phyloP scores from a whole-genome alignment of 1,140 invertebrate genomes.

The Ephestia elutella region DNA sequence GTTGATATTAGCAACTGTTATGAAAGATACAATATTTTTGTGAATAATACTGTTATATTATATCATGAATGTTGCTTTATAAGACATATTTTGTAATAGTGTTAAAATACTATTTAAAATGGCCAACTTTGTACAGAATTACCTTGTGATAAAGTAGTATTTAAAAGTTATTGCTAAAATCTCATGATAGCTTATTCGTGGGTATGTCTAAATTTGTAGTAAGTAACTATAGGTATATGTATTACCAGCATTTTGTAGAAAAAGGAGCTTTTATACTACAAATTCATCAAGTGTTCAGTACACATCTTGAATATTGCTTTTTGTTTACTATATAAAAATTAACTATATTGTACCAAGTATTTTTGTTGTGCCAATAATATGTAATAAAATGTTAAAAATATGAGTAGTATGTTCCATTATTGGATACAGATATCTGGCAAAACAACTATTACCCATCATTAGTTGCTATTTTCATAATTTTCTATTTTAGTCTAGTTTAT shows the following conservation, averaged over 20 bases:
- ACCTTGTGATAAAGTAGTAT: conserved; percentile 11
- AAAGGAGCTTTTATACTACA: no score
- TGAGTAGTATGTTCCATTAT: no score
- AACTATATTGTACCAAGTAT: no score
- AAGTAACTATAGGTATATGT: no score
- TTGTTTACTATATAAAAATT: no score
- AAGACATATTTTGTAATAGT: background rate
- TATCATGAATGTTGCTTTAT: background rate
- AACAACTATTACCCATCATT: background rate
- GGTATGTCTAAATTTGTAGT: background rate
- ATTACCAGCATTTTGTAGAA: no score
- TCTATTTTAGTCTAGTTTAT: background rate
- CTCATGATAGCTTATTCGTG: conserved; percentile 5
- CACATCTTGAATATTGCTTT: no score
- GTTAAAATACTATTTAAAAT: conserved; percentile 1
- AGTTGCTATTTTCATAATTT: background rate
- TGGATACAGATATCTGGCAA: no score
- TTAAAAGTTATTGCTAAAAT: conserved; percentile 5
- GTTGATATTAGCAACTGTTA: background rate
- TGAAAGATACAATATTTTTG: conserved; percentile 4
- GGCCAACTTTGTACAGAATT: conserved; percentile 5
- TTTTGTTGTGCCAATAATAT: no score
- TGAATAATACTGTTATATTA: conserved; percentile 6
- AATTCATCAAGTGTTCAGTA: no score
- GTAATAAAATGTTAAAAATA: no score